A percentile compares a stretch with the other conserved stretches of the same genome.
phyloP scores from a whole-genome alignment of 2,888 invertebrate species.

The Cryptops parisi region DNA sequence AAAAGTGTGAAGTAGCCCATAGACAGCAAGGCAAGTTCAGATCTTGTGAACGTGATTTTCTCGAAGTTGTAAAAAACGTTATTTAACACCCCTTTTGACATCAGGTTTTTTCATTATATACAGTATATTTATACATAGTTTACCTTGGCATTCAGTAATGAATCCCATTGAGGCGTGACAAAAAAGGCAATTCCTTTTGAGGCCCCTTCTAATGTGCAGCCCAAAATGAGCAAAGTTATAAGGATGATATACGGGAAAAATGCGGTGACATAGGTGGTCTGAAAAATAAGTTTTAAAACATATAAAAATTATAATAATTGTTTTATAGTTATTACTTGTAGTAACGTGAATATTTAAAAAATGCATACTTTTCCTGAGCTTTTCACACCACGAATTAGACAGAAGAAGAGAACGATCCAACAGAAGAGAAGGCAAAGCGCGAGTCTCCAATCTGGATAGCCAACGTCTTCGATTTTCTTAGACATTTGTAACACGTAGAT shows the following conservation, averaged over 20 bases:
- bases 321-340: not conserved
- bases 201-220: constrained; percentile 52
- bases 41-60: too few relatives aligned
- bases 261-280: constrained; percentile 66
- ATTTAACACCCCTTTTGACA: too few relatives aligned
- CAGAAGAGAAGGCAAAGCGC: constrained; percentile 23
- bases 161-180: constrained; percentile 60
- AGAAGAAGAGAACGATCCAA: constrained; percentile 23
- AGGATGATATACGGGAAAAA: constrained; percentile 69
- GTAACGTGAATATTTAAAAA: not conserved
- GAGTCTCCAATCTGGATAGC: constrained; percentile 24
- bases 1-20: too few relatives aligned
- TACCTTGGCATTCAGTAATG: constrained; percentile 40
- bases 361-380: constrained; percentile 23
- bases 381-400: constrained; percentile 23
- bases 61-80: too few relatives aligned
- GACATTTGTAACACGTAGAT: constrained; percentile 21
- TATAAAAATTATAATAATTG: constrained; percentile 2
- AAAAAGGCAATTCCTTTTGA: constrained; percentile 60
- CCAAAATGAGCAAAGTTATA: constrained; percentile 51
- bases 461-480: constrained; percentile 22
- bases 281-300: constrained; percentile 18
- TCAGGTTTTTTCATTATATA: too few relatives aligned
- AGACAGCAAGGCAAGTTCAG: too few relatives aligned
- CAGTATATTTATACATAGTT: too few relatives aligned